Evolutionary conservation across 2,888 invertebrate species (phyloP).

Genomic region (Matsumyia berberina): DNA sequence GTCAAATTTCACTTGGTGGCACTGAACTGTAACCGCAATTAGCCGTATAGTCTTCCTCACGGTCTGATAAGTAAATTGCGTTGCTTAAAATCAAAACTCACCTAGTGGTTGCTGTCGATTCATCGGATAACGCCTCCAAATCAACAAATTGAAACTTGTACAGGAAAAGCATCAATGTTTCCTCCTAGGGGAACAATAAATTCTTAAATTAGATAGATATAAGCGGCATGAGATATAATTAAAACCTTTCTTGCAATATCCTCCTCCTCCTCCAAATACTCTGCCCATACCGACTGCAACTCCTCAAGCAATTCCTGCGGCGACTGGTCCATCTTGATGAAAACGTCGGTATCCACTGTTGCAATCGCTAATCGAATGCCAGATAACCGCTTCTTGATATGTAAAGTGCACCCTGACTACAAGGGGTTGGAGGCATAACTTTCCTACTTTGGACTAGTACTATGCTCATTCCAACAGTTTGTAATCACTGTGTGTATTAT

Average conservation of each 20-base stretch:
- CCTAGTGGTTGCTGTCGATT: slow-evolving; percentile 37
- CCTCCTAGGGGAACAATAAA: slow-evolving; percentile 78
- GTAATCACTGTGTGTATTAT: slow-evolving; percentile 32
- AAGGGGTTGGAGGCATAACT: slow-evolving; percentile 39
- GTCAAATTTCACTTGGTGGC: not conserved
- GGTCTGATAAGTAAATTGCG: slow-evolving; percentile 46
- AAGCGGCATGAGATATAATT: not conserved
- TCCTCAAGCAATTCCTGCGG: slow-evolving; percentile 39
- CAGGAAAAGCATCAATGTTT: slow-evolving; percentile 81
- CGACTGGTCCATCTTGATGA: slow-evolving; percentile 44
- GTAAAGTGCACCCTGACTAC: slow-evolving; percentile 20
- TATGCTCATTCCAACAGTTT: slow-evolving; percentile 30
- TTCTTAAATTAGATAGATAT: not conserved
- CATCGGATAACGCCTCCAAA: slow-evolving; percentile 40
- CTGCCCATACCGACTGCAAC: slow-evolving; percentile 44
- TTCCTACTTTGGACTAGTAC: slow-evolving; percentile 4
- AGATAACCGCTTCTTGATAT: slow-evolving; percentile 56
- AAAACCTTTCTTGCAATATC: slow-evolving; percentile 52
- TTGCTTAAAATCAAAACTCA: slow-evolving; percentile 28
- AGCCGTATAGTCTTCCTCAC: slow-evolving; percentile 8
- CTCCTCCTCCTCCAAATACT: slow-evolving; percentile 25
- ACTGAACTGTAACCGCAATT: slow-evolving; percentile 9
- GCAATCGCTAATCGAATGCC: slow-evolving; percentile 42
- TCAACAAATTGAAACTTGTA: slow-evolving; percentile 81
- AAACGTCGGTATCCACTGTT: slow-evolving; percentile 37